Evolutionary conservation across 1,140 invertebrate species (phyloP).

Genomic region (Alviniconcha marisindica): DNA sequence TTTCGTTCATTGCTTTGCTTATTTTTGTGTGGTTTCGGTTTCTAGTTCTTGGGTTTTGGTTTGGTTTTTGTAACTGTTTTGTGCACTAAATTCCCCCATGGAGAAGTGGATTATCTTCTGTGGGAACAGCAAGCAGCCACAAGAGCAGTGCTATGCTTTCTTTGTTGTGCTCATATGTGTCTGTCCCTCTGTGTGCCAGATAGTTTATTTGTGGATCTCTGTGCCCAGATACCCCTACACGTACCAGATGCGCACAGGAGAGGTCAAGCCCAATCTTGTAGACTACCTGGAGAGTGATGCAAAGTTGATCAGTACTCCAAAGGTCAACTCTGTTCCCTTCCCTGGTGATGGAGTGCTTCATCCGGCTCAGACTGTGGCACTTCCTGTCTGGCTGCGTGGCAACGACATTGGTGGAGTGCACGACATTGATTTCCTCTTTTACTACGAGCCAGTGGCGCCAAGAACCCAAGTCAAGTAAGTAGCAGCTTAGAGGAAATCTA

Average conservation of each 20-base stretch:
- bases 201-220: background rate
- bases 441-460: conserved; percentile 82
- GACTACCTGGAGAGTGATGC: conserved; percentile 15
- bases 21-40: background rate
- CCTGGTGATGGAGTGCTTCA: conserved; percentile 73
- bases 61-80: background rate
- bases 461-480: conserved; percentile 70
- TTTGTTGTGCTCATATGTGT: background rate
- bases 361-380: conserved; percentile 79
- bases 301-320: conserved; percentile 29
- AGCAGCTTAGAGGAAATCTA: too few species aligned
- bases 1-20: too few species aligned
- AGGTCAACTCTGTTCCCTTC: conserved; percentile 63
- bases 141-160: background rate
- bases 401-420: conserved; percentile 81
- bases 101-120: background rate
- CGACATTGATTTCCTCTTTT: conserved; percentile 83
- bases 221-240: conserved; percentile 54
- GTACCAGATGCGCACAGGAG: conserved; percentile 53
- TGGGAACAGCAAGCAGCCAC: background rate
- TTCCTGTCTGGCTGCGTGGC: conserved; percentile 83
- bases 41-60: background rate
- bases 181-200: background rate
- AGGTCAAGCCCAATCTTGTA: conserved; percentile 23
- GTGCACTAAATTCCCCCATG: background rate